phyloP scores from a whole-genome alignment of 1,140 invertebrate species.

The Anoplolepis gracilipes region DNA sequence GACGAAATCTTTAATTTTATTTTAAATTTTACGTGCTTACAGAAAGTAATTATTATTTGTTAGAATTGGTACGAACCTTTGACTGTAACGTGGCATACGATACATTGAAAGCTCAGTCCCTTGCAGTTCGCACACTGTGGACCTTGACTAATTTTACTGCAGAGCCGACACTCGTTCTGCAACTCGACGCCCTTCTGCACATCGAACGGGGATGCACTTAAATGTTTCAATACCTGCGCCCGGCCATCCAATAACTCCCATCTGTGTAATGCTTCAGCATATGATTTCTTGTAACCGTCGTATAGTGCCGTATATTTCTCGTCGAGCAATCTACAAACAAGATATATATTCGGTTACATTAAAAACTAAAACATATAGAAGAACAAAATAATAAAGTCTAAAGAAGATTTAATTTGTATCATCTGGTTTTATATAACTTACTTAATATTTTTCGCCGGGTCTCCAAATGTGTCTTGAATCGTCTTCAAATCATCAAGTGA shows the following conservation, averaged over 20 bases:
- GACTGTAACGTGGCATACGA: slow-evolving; percentile 94
- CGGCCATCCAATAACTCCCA: slow-evolving; percentile 94
- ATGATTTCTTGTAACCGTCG: slow-evolving; percentile 94
- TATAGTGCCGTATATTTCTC: slow-evolving; percentile 88
- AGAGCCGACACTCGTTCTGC: slow-evolving; percentile 91
- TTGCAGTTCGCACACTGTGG: slow-evolving; percentile 90
- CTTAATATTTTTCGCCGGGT: slow-evolving; percentile 80
- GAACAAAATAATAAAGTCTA: background rate
- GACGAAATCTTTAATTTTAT: slow-evolving; percentile 18
- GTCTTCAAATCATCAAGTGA: slow-evolving; percentile 91
- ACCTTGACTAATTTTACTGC: slow-evolving; percentile 87
- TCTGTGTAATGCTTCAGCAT: slow-evolving; percentile 95
- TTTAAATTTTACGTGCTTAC: background rate
- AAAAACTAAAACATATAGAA: background rate
- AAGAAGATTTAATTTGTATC: background rate
- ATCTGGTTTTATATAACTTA: slow-evolving; percentile 67
- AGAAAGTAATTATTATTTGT: background rate
- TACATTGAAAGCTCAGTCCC: slow-evolving; percentile 90
- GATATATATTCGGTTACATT: background rate
- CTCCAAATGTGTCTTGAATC: slow-evolving; percentile 79
- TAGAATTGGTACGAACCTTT: slow-evolving; percentile 87
- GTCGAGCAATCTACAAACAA: slow-evolving; percentile 83
- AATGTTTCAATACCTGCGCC: slow-evolving; percentile 93
- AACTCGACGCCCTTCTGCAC: slow-evolving; percentile 91
- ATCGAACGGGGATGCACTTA: slow-evolving; percentile 87